Percentiles rank a stretch among this genome's conserved stretches.
Evolutionary conservation across 1,140 invertebrate species (phyloP).

Genomic region (Brachionus rubens): DNA sequence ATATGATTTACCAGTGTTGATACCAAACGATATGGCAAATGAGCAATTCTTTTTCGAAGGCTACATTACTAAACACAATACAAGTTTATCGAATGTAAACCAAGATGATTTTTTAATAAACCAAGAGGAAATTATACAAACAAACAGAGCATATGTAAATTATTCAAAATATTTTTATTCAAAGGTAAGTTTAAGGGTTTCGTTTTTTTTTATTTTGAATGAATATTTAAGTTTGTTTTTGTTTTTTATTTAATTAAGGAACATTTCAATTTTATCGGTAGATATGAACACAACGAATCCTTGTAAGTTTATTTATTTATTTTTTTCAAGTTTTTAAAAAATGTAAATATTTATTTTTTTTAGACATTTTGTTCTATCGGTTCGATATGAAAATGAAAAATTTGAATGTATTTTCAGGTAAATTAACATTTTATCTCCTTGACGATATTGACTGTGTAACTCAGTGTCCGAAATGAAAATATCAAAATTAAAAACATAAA

Average conservation of each 20-base stretch:
- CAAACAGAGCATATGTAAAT: conserved; percentile 30
- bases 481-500: no score
- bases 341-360: not conserved
- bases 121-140: conserved; percentile 19
- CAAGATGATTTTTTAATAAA: not conserved
- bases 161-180: conserved; percentile 6
- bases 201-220: not conserved
- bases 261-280: conserved; percentile 6
- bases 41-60: not conserved
- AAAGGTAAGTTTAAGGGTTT: not conserved
- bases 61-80: conserved; percentile 7
- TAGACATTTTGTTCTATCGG: not conserved
- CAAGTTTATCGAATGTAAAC: not conserved
- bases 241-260: conserved; percentile 2
- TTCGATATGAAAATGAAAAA: not conserved
- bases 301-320: not conserved
- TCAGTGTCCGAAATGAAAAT: no score
- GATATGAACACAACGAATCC: not conserved
- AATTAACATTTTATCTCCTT: not conserved
- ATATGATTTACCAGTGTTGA: conserved; percentile 6
- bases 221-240: no score
- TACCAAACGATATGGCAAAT: not conserved
- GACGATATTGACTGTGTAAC: no score
- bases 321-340: not conserved
- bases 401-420: not conserved